These are phyloP conservation scores for Nomada hirtipes DNA, from an alignment of 2,888 invertebrate genomes.

Conservation along the genomic window DNA sequence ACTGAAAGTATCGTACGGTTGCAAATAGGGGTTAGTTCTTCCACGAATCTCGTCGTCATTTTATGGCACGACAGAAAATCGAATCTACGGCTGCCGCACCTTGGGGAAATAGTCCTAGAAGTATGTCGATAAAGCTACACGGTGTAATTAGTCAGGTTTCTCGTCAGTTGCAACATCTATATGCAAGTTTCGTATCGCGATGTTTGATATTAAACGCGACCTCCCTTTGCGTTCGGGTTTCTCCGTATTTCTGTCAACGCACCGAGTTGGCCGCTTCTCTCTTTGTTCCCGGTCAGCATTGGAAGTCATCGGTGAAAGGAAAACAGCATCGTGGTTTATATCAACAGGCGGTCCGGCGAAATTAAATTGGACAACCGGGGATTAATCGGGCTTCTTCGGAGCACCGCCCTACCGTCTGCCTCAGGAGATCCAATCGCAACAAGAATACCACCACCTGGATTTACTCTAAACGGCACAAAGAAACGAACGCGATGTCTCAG, in stretches of 20 bases:
- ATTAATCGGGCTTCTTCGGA: conserved; percentile 22
- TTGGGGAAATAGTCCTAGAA: conserved; percentile 18
- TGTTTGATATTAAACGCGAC: conserved; percentile 35
- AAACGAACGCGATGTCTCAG: background rate
- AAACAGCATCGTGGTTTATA: conserved; percentile 10
- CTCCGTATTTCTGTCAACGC: conserved; percentile 2
- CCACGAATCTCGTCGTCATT: conserved; percentile 38
- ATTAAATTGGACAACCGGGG: conserved; percentile 39
- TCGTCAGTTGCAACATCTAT: conserved; percentile 9
- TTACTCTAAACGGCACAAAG: background rate
- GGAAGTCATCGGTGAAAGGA: background rate
- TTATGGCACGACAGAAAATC: conserved; percentile 63
- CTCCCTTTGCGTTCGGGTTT: background rate
- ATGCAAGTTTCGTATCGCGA: background rate
- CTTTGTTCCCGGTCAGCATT: conserved; percentile 22
- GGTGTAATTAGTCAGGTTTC: conserved; percentile 56
- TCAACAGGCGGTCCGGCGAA: conserved; percentile 39
- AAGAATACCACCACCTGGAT: conserved; percentile 21
- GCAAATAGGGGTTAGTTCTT: background rate
- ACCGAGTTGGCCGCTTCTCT: conserved; percentile 10
- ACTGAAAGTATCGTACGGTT: background rate
- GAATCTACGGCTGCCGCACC: conserved; percentile 37
- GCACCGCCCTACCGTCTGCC: background rate
- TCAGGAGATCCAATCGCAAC: conserved; percentile 26
- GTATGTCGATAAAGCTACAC: conserved; percentile 46